These are phyloP conservation scores for Eira barbara DNA, from an alignment of 2,113 vertebrate species.

Conservation along the genomic window DNA sequence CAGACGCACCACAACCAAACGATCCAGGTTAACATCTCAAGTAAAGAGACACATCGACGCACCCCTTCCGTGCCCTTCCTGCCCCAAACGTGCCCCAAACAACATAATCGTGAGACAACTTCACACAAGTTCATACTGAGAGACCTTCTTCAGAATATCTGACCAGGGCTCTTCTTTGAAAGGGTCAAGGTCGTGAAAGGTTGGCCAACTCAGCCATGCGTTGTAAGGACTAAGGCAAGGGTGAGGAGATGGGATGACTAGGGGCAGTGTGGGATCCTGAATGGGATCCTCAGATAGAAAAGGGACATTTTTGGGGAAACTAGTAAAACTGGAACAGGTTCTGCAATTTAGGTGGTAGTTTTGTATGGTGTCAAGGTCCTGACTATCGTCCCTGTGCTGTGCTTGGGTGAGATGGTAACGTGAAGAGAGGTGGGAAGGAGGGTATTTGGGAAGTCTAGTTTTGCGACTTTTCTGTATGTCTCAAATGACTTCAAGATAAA, in stretches of 20 bases:
- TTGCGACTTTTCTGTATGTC: neutral
- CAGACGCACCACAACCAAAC: neutral
- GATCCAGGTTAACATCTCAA: neutral
- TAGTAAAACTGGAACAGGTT: no score
- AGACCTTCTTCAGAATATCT: neutral
- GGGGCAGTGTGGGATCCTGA: neutral
- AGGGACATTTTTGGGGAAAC: neutral
- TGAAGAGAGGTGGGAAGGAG: neutral
- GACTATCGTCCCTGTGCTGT: neutral
- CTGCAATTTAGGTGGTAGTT: neutral
- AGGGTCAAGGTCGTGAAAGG: neutral
- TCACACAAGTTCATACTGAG: neutral
- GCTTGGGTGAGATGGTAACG: neutral
- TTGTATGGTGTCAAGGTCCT: neutral
- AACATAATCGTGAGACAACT: neutral
- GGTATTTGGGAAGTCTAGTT: neutral
- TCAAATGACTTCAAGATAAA: neutral
- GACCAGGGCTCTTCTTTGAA: neutral
- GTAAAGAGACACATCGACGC: neutral
- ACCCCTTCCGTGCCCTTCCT: neutral
- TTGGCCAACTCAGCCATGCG: no score
- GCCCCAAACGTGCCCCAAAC: neutral
- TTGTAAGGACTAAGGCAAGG: neutral
- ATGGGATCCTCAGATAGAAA: neutral
- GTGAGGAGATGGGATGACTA: neutral